phyloP scores from a whole-genome alignment of 1,140 invertebrate genomes.

The Drosophila prosaltans region DNA sequence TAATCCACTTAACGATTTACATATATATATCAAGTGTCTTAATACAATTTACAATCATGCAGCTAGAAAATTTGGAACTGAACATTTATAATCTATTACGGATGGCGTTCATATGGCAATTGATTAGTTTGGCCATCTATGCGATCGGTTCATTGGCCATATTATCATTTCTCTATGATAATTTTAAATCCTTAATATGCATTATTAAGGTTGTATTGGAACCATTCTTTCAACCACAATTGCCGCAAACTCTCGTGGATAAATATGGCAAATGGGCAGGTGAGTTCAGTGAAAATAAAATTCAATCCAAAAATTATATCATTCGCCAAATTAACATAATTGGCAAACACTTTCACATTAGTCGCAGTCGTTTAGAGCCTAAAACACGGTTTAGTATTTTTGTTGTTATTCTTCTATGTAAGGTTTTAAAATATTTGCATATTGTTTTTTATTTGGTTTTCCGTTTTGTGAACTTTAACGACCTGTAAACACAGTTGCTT shows the following conservation, averaged over 20 bases:
- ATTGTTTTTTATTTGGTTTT: slow-evolving; percentile 1
- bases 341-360: slow-evolving; percentile 7
- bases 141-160: slow-evolving; percentile 83
- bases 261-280: slow-evolving; percentile 86
- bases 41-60: slow-evolving; percentile 51
- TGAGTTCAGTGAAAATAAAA: slow-evolving; percentile 77
- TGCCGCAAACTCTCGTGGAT: slow-evolving; percentile 84
- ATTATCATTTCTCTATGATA: slow-evolving; percentile 83
- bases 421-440: slow-evolving; percentile 24
- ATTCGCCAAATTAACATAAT: slow-evolving; percentile 11
- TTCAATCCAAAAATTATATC: slow-evolving; percentile 17
- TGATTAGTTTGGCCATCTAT: slow-evolving; percentile 62
- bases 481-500: slow-evolving; percentile 23
- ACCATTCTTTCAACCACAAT: slow-evolving; percentile 85
- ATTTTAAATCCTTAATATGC: slow-evolving; percentile 84
- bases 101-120: slow-evolving; percentile 75
- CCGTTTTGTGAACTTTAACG: slow-evolving; percentile 27
- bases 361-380: background rate
- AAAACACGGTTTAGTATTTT: background rate
- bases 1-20: background rate
- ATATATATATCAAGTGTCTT: slow-evolving; percentile 27
- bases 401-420: slow-evolving; percentile 15
- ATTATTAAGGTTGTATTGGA: slow-evolving; percentile 84
- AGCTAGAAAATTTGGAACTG: slow-evolving; percentile 58
- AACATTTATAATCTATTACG: slow-evolving; percentile 66